phyloP scores from a whole-genome alignment of 2,113 vertebrate species.

The Gallinago media region DNA sequence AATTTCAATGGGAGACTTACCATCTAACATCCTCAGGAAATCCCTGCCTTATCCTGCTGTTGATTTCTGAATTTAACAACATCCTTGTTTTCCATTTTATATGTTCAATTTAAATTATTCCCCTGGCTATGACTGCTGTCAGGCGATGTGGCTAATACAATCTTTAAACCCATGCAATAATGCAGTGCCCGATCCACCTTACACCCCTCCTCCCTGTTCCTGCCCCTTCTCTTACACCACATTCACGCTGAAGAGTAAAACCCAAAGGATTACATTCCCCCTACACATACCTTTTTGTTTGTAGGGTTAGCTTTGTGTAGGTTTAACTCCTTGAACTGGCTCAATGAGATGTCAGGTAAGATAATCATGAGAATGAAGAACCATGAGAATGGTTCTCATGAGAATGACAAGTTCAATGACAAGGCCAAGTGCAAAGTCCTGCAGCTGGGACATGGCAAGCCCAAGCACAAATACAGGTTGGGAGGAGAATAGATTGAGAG shows the following conservation, averaged over 20 bases:
- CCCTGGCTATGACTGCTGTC: background rate
- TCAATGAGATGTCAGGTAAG: background rate
- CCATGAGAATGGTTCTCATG: no score
- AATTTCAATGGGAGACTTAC: background rate
- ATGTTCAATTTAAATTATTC: background rate
- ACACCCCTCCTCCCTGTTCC: accelerated
- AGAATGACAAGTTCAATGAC: no score
- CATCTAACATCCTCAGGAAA: background rate
- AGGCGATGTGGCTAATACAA: accelerated
- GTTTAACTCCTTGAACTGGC: background rate
- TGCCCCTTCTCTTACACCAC: background rate
- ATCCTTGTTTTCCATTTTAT: background rate
- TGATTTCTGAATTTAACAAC: background rate
- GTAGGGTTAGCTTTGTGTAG: background rate
- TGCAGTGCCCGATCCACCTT: background rate
- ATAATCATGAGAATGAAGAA: no score
- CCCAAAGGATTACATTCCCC: background rate
- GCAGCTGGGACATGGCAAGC: no score
- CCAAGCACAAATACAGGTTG: no score
- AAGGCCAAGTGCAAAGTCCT: no score
- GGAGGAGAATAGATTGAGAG: no score
- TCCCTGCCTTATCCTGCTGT: background rate
- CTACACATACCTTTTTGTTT: background rate
- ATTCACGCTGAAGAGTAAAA: background rate
- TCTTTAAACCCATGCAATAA: background rate